Base-by-base conservation (phyloP, 2,888 invertebrate genomes). In the Diogma glabrata region DNA sequence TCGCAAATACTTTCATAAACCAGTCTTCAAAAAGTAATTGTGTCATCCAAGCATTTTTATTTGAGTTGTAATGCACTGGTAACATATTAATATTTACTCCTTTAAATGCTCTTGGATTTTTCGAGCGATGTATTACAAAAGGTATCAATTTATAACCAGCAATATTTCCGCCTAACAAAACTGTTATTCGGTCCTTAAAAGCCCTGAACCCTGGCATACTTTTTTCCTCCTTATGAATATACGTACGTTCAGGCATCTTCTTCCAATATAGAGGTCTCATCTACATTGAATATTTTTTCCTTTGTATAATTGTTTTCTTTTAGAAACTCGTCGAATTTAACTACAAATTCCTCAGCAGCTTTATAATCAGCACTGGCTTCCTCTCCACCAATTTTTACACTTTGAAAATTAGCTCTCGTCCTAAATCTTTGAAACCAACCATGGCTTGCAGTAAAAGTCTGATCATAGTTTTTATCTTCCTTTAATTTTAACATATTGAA, bases 231-330 rank as follows among this genome's bases (percentile, higher is more conserved):
- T 43, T 43, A 43, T 43, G 22, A 43, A 43, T 43, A 43, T 43
- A 43, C 43, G 43, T 43, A 43, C 43, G 43, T 43, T 22, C 43
- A 43, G 40, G 40, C 40, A 40, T 40, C 40, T 40, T 40, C 17
- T 40, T 40, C 40, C 40, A 40, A 40, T 16, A 40, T 40, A 40
- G 17, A 38, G 4, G 38, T 38, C 2, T 38, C 38, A 38, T n/a
- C 38, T 16, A 38, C 38, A 38, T 3, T 38, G 14, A 38, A 2
- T 38, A 38, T 38, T 38, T 38, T 9, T 14, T 43, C 3, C 7
- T 43, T 20, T 6, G 20, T 17, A 40, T 40, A 40, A 4, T 40
- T 20, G 43, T 43, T 43, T 16, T 40, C 17, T 40, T 20, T 20
- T 43, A 20, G n/a, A 17, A 1, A 43, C n/a, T 20, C 43, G 36